These are phyloP conservation scores for Cherax quadricarinatus DNA, from an alignment of 1,140 invertebrate genomes.

Conservation along the genomic window DNA sequence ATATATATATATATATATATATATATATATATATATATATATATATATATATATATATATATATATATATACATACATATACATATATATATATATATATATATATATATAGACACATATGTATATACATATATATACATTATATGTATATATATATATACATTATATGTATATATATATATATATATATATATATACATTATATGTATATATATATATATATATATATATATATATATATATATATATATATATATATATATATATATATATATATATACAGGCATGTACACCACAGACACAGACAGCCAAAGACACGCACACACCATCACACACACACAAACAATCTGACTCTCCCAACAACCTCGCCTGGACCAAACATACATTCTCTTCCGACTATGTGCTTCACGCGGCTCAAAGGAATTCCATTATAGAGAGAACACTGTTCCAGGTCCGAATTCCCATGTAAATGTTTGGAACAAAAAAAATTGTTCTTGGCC, in stretches of 20 bases:
- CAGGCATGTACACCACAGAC: neutral
- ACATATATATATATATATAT: no score
- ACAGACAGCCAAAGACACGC: no score
- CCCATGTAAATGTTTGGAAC: neutral
- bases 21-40: no score
- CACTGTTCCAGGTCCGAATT: neutral
- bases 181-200: slow-evolving; percentile 21
- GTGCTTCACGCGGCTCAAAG: neutral
- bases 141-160: neutral
- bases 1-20: no score
- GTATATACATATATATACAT: no score
- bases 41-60: no score
- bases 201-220: neutral
- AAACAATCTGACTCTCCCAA: no score
- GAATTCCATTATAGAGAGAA: slow-evolving; percentile 5
- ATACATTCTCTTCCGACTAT: no score
- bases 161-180: slow-evolving; percentile 6
- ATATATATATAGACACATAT: neutral
- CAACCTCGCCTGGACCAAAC: no score
- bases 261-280: slow-evolving; percentile 30
- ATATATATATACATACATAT: no score
- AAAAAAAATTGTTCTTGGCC: neutral
- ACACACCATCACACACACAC: no score
- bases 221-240: slow-evolving; percentile 20
- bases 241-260: slow-evolving; percentile 22